Base-by-base conservation (phyloP, 2,113 vertebrate genomes). In the Amazona guildingii region DNA sequence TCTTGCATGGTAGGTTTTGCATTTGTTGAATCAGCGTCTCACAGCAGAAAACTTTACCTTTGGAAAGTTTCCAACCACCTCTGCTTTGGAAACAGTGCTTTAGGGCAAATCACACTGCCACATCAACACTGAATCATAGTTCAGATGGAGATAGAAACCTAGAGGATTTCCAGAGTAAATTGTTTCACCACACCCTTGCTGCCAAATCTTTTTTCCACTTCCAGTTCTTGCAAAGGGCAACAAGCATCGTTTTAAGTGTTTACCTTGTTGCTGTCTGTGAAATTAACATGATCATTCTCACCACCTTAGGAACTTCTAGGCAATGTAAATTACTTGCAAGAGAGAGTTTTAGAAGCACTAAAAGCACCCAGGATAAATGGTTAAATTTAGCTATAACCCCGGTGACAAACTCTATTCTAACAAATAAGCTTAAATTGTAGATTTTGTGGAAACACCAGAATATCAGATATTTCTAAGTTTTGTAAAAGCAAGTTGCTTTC, bases 121-220 rank as follows among this genome's bases (percentile, higher is more conserved):
- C 84, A 86, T 86, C 85, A 90, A 86, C 61, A 39, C n/a, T 88
- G 87, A 95, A 86, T 88, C 72, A 82, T 54, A 70, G 61, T 44
- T 88, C 77, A 68, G 55, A 27, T 52, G 57, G 46, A 92, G 69
- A 83, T 25, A 78, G 64, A 90, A 86, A 37, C 64, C 59, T 46
- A 67, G 28, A 90, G 61, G 64, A 21, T 64, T 90, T 85, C 64
- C 67, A 92, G 46, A 80, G 48, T 35, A 87, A 80, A 37, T 18
- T 86, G 35, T 62, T 75, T 66, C 8, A 73, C 75, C 84, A 39
- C 62, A 41, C 35, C 74, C 70, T 41, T 64, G 23, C 55, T 52
- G 52, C 8, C 79, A 85, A 75, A 44, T 27, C 28, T 29, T 70
- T 83, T 79, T 83, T 74, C 79, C 49, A 21, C 23, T 90, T 83